Conservation (phyloP, 2,797 vertebrate genomes). For the Rhynchonycteris naso region DNA sequence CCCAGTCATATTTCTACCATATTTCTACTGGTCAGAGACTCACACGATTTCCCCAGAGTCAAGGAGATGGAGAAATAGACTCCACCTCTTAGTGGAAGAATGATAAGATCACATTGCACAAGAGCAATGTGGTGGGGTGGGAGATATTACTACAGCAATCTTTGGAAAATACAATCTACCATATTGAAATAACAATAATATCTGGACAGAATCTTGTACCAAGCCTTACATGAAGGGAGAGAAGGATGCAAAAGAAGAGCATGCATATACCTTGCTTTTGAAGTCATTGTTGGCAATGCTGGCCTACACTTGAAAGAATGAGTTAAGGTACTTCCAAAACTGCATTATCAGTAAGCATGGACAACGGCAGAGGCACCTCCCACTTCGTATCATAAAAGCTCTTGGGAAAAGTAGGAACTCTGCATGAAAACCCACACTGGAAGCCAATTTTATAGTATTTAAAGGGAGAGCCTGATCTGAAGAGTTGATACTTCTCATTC, state of each 20-base stretch:
- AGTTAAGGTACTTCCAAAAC: background rate
- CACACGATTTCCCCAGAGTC: background rate
- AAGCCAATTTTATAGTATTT: background rate
- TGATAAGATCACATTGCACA: background rate
- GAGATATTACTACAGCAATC: background rate
- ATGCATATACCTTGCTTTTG: background rate
- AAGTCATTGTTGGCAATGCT: background rate
- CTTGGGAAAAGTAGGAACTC: background rate
- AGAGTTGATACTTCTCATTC: too few species aligned
- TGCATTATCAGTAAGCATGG: background rate
- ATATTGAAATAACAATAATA: background rate
- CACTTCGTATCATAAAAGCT: background rate
- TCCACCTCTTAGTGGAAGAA: background rate
- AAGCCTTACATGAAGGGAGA: background rate
- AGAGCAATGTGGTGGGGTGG: background rate
- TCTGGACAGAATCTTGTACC: background rate
- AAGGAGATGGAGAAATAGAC: background rate
- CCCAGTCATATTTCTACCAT: background rate
- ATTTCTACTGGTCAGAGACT: constrained; percentile 7
- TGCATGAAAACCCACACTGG: constrained; percentile 16
- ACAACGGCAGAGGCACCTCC: background rate
- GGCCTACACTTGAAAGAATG: background rate
- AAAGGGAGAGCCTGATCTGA: too few species aligned
- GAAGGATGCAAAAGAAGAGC: background rate
- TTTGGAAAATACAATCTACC: background rate